Evolutionary conservation across 1,140 invertebrate species (phyloP).

Genomic region (Monochamus saltuarius): DNA sequence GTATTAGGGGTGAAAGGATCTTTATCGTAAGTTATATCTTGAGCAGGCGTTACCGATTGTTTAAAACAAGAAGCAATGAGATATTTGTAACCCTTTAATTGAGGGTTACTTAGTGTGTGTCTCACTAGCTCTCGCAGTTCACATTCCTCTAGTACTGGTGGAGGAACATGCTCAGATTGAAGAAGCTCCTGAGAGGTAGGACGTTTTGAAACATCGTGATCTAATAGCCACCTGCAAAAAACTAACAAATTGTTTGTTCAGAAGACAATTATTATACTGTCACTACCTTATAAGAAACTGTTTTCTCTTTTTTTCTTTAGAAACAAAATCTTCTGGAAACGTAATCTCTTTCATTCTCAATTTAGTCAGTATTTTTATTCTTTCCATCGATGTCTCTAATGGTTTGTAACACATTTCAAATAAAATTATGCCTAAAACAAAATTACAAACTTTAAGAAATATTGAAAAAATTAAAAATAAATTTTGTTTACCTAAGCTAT

Average conservation of each 20-base stretch:
- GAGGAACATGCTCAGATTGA: slow-evolving; percentile 77
- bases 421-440: slow-evolving; percentile 78
- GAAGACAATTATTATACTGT: neutral
- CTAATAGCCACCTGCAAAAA: slow-evolving; percentile 70
- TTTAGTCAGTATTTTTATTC: slow-evolving; percentile 72
- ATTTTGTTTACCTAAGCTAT: slow-evolving; percentile 61
- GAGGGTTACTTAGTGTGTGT: slow-evolving; percentile 74
- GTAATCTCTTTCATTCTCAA: slow-evolving; percentile 67
- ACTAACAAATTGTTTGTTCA: slow-evolving; percentile 2
- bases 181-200: slow-evolving; percentile 84
- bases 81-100: slow-evolving; percentile 79
- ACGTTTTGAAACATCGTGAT: slow-evolving; percentile 78
- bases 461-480: neutral
- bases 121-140: slow-evolving; percentile 75
- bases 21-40: slow-evolving; percentile 76
- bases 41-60: slow-evolving; percentile 64
- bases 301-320: slow-evolving; percentile 51
- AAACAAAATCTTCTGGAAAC: slow-evolving; percentile 56
- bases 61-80: slow-evolving; percentile 70
- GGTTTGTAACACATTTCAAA: slow-evolving; percentile 93
- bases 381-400: slow-evolving; percentile 84
- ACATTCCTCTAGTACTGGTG: slow-evolving; percentile 73
- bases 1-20: slow-evolving; percentile 53
- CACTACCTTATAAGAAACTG: slow-evolving; percentile 54
- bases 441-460: neutral